phyloP scores from a whole-genome alignment of 2,797 vertebrate species.

The Rallus crepitans region DNA sequence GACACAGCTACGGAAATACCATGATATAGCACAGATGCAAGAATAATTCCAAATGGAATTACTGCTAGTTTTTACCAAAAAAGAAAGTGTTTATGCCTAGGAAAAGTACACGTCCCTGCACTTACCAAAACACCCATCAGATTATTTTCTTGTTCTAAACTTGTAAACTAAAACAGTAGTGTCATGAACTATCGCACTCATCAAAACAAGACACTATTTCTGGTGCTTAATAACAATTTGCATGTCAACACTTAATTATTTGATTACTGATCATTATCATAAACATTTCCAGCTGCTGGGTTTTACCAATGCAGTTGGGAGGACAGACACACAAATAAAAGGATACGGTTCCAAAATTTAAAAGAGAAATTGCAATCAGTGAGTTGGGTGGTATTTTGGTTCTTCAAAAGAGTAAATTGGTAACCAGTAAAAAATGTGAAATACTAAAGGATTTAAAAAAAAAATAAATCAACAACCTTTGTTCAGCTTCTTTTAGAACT shows the following conservation, averaged over 20 bases:
- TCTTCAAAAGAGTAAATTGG: neutral
- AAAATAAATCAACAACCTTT: neutral
- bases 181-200: neutral
- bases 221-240: neutral
- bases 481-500: neutral
- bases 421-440: neutral
- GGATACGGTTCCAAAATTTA: neutral
- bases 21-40: neutral
- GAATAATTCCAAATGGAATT: neutral
- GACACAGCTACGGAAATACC: neutral
- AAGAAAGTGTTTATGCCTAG: neutral
- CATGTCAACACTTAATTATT: constrained; percentile 37
- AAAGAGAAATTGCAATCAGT: neutral
- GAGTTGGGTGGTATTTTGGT: neutral
- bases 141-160: neutral
- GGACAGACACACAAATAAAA: neutral
- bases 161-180: neutral
- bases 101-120: neutral
- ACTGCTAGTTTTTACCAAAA: neutral
- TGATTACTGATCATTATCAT: constrained; percentile 13
- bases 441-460: neutral
- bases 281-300: neutral
- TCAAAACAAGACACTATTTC: constrained; percentile 22
- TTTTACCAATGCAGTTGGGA: neutral
- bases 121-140: neutral